Conservation (phyloP, 1,140 invertebrate genomes). For the Ptiloglossa arizonensis region DNA sequence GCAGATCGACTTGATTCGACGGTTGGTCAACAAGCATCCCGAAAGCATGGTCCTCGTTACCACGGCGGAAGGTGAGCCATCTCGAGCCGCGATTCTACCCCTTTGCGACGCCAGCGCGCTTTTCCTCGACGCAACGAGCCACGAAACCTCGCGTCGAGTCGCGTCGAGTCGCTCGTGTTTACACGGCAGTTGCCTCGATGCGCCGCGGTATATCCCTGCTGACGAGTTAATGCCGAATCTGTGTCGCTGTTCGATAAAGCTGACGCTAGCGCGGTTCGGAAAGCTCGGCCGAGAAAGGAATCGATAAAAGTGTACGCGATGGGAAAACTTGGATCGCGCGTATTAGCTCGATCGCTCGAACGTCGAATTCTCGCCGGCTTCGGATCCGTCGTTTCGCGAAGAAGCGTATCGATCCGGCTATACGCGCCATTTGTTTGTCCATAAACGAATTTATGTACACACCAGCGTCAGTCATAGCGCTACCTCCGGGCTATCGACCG, state of each 20-base stretch:
- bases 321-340: too few relatives aligned
- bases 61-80: slow-evolving; percentile 83
- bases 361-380: neutral
- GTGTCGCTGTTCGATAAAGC: neutral
- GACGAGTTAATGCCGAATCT: neutral
- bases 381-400: slow-evolving; percentile 4
- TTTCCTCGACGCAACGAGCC: too few relatives aligned
- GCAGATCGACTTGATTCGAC: slow-evolving; percentile 94
- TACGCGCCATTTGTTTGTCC: slow-evolving; percentile 12
- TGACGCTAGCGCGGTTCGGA: neutral
- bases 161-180: neutral
- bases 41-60: slow-evolving; percentile 87
- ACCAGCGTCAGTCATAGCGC: neutral
- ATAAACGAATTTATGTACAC: slow-evolving; percentile 31
- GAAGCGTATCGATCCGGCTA: neutral
- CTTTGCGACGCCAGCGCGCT: neutral
- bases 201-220: neutral
- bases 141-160: too few relatives aligned
- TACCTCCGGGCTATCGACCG: neutral
- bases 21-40: slow-evolving; percentile 90
- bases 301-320: too few relatives aligned
- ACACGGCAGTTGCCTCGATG: neutral
- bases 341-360: too few relatives aligned
- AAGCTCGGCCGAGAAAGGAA: too few relatives aligned
- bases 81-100: slow-evolving; percentile 5